Conservation (phyloP, 2,797 vertebrate species). For the Rhynchonycteris naso region DNA sequence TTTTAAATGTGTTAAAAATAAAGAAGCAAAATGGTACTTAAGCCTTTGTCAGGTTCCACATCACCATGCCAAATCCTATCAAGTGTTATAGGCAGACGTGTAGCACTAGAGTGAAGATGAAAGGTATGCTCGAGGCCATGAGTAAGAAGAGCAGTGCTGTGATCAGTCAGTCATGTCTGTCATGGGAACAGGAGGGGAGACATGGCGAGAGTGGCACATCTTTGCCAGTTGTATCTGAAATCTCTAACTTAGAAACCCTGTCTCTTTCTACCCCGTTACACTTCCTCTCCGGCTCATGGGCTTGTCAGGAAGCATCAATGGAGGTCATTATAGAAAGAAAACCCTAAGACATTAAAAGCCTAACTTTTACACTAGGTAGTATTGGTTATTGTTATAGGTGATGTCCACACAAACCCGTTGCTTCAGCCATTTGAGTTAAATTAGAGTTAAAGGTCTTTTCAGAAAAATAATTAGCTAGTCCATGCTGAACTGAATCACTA, state of each 20-base stretch:
- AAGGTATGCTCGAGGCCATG: not conserved
- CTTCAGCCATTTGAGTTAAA: not conserved
- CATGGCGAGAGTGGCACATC: not conserved
- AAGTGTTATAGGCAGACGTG: not conserved
- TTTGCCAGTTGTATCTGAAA: not conserved
- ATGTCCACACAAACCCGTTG: not conserved
- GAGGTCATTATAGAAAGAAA: not conserved
- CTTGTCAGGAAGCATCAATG: not conserved
- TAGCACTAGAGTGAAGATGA: not conserved
- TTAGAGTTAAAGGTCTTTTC: conserved; percentile 27
- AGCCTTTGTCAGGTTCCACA: not conserved
- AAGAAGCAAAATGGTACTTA: not conserved
- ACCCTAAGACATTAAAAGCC: not conserved
- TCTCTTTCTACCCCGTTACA: not conserved
- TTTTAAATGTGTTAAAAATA: too few species aligned
- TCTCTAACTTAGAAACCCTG: not conserved
- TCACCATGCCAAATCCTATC: not conserved
- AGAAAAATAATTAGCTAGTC: not conserved
- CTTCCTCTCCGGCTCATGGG: not conserved
- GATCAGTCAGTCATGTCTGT: not conserved
- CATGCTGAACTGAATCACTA: not conserved
- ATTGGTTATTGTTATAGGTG: not conserved
- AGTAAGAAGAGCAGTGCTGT: not conserved
- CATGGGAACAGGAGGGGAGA: not conserved
- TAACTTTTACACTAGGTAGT: not conserved